Evolutionary conservation across 30 jellyfish, hydroid and myxozoan species (phyloP).

Genomic region (Rhopilema esculentum): DNA sequence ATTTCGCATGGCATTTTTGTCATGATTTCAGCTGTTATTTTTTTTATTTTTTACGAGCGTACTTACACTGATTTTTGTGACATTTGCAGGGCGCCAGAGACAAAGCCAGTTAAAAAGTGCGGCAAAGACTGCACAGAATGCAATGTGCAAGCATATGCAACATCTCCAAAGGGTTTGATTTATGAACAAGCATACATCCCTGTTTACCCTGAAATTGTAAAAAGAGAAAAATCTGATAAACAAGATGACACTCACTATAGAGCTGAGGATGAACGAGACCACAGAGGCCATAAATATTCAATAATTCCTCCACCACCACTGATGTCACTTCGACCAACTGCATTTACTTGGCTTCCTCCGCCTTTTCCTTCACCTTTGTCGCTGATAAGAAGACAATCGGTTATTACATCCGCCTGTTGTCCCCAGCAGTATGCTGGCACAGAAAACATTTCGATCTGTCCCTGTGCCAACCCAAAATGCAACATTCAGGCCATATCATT

Average conservation of each 20-base stretch:
- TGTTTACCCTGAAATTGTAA: conserved; percentile 53
- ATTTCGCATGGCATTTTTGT: too few relatives aligned
- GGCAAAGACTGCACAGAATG: conserved; percentile 65
- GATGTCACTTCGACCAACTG: conserved; percentile 63
- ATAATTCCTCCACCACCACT: conserved; percentile 83
- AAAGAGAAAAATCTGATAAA: conserved; percentile 31
- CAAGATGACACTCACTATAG: conserved; percentile 34
- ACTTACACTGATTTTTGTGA: background rate
- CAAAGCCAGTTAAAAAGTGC: conserved; percentile 17
- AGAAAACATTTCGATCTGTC: conserved; percentile 67
- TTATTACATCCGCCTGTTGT: conserved; percentile 77
- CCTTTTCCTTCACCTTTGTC: conserved; percentile 72
- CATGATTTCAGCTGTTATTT: background rate
- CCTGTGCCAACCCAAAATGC: conserved; percentile 77
- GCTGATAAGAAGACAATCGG: conserved; percentile 83
- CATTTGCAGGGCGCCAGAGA: conserved; percentile 42
- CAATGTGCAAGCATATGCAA: conserved; percentile 38
- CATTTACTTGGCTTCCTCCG: conserved; percentile 70
- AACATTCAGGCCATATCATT: conserved; percentile 61
- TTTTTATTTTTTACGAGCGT: background rate
- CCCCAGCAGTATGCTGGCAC: conserved; percentile 60
- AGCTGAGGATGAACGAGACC: conserved; percentile 59
- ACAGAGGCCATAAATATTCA: conserved; percentile 50
- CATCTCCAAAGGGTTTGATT: conserved; percentile 27
- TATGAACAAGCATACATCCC: conserved; percentile 38